phyloP scores from a whole-genome alignment of 2,113 vertebrate genomes.

The Embiotoca jacksoni region DNA sequence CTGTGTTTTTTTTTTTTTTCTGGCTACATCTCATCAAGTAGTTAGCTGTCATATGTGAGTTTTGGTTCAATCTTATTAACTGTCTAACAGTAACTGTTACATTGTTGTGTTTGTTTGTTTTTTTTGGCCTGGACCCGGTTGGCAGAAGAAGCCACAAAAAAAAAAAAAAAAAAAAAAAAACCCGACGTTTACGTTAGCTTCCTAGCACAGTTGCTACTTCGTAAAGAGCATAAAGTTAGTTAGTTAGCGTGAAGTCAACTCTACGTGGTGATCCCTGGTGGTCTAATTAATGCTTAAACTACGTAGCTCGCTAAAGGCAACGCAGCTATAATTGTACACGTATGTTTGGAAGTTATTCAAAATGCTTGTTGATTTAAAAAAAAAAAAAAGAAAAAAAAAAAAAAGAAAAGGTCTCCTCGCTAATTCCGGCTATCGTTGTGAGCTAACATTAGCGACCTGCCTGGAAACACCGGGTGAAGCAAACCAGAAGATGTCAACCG shows the following conservation, averaged over 20 bases:
- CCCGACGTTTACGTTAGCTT: background rate
- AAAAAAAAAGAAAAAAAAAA: background rate
- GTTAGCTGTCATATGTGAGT: slow-evolving; percentile 3
- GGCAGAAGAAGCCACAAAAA: background rate
- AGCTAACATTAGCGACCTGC: slow-evolving; percentile 46
- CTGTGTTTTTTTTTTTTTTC: slow-evolving; percentile 11
- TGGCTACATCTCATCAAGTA: slow-evolving; percentile 23
- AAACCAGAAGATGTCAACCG: slow-evolving; percentile 42
- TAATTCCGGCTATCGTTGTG: slow-evolving; percentile 20
- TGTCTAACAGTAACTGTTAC: background rate
- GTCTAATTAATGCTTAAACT: slow-evolving; percentile 10
- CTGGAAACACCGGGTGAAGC: slow-evolving; percentile 47
- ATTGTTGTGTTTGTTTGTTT: too few species aligned
- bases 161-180: too few species aligned
- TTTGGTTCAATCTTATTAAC: background rate
- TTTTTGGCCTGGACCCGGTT: background rate
- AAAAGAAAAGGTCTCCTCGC: background rate
- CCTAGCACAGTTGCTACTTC: background rate
- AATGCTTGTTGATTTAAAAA: slow-evolving; percentile 16
- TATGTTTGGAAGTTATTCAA: background rate
- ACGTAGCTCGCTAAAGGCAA: slow-evolving; percentile 17
- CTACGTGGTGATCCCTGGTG: slow-evolving; percentile 27
- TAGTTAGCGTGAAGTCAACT: slow-evolving; percentile 23
- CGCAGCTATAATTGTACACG: background rate
- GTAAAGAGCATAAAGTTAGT: slow-evolving; percentile 40